Percentiles rank a stretch among this genome's conserved stretches.
Conservation (phyloP, 2,797 vertebrate genomes). For the Danionella dracula region DNA sequence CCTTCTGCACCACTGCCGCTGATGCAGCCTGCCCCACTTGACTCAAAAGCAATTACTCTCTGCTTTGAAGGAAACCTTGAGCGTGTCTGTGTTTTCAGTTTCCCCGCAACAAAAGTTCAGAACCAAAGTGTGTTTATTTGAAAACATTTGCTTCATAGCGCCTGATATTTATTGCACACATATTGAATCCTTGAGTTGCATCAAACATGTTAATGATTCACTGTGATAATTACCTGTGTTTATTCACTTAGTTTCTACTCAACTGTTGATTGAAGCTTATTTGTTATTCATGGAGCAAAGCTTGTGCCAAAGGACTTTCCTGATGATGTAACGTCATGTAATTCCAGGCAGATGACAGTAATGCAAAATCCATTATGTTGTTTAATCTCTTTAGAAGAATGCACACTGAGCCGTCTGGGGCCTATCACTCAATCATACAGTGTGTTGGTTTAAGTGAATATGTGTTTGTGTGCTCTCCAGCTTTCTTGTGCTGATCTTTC, state of each 20-base stretch:
- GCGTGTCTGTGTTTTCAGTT: no score
- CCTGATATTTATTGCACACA: constrained; percentile 20
- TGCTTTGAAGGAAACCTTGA: constrained; percentile 48
- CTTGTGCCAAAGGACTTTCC: constrained; percentile 30
- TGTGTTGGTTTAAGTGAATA: constrained; percentile 43
- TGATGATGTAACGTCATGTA: constrained; percentile 64
- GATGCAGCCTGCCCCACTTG: constrained; percentile 42
- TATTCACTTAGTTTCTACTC: constrained; percentile 21
- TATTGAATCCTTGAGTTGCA: constrained; percentile 13
- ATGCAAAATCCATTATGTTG: constrained; percentile 58
- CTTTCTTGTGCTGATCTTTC: constrained; percentile 50
- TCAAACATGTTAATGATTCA: constrained; percentile 4
- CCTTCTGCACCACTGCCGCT: constrained; percentile 21
- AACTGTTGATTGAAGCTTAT: constrained; percentile 22
- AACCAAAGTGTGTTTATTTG: constrained; percentile 2
- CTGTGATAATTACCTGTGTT: constrained; percentile 27
- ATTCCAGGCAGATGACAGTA: constrained; percentile 64
- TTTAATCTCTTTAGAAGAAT: constrained; percentile 59
- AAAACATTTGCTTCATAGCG: not conserved
- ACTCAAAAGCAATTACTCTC: constrained; percentile 59
- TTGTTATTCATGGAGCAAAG: constrained; percentile 35
- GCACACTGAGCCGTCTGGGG: constrained; percentile 30
- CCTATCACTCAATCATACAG: constrained; percentile 47
- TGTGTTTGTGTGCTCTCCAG: constrained; percentile 10
- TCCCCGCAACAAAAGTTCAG: not conserved